Conservation (phyloP, 53 echinoderm and acorn worm genomes). For the Mesocentrotus franciscanus region DNA sequence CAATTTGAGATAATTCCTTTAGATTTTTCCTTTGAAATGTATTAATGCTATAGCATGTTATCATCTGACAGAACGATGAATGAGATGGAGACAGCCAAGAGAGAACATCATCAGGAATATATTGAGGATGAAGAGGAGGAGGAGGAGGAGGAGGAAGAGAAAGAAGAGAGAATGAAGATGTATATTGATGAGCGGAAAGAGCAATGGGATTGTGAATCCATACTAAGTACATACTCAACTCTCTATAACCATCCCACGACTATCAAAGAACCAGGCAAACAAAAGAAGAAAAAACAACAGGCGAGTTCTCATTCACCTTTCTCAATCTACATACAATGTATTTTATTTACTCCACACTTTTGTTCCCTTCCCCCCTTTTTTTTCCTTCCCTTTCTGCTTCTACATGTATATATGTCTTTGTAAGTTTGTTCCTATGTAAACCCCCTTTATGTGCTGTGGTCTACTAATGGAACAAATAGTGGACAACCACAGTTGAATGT, state of each 20-base stretch:
- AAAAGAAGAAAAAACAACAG: constrained; percentile 63
- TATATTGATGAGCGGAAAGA: constrained; percentile 81
- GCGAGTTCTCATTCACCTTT: background rate
- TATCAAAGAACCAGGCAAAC: constrained; percentile 81
- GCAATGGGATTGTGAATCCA: constrained; percentile 95
- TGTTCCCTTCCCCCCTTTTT: too few species aligned
- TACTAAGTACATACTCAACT: constrained; percentile 93
- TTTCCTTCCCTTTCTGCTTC: background rate
- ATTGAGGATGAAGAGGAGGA: constrained; percentile 71
- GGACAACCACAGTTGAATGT: too few species aligned
- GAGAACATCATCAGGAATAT: constrained; percentile 45
- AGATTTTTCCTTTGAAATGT: background rate
- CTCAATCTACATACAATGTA: background rate
- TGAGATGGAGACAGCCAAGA: constrained; percentile 5
- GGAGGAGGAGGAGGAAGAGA: constrained; percentile 53
- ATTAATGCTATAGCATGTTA: background rate
- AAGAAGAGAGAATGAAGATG: constrained; percentile 73
- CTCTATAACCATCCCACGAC: constrained; percentile 94
- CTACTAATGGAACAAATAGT: too few species aligned
- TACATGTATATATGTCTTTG: too few species aligned
- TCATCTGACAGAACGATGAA: constrained; percentile 41
- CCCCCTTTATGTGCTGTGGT: too few species aligned
- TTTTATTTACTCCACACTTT: background rate
- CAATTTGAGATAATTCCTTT: background rate
- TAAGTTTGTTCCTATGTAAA: too few species aligned